Evolutionary conservation across 2,888 invertebrate genomes (phyloP), one percentile per base, ranked within the genome.

Genomic region (Neoascia interrupta): DNA sequence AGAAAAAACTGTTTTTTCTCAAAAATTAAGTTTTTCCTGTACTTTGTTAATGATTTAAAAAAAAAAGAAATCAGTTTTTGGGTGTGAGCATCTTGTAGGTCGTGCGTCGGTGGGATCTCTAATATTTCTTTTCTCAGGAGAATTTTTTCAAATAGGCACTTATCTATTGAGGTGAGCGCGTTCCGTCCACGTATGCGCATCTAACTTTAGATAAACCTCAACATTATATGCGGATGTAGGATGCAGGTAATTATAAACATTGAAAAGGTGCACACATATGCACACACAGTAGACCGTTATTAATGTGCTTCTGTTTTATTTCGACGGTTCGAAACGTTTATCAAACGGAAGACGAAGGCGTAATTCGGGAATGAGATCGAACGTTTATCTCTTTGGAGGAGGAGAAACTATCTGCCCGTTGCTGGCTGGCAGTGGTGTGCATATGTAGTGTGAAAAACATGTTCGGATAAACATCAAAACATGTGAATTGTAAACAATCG

Each of bases 201-300:
- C 37, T 70, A 70, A 28, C 34, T 43, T 61, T 66, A 72, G 45
- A 66, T 72, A 69, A 34, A 61, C 37, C 36, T 23, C 19, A 68
- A 34, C 43, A 6, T 31, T 6, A 28, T 23, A 45, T 58, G 61
- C 76, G 76, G 72, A 79, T 79, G 72, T 79, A 66, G 79, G 79
- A 79, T 79, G 79, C 79, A 79, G 79, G 79, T 79, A 73, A 79
- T 79, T 79, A 79, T 79, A 79, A 79, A 79, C 79, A 79, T 79
- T 66, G 34, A 19, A n/a, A 54, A 49, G 54, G 34, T 72, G 36
- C 53, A 19, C 26, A 26, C 43, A 21, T 36, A 41, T 31, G 21
- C 31, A 54, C 16, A 41, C 15, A 45, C 51, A 10, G 23, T 39
- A 19, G 43, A 28, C 31, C 53, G 43, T 74, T 68, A 74, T 76